phyloP scores from a whole-genome alignment of 1,140 invertebrate genomes.

The Zaprionus capensis region DNA sequence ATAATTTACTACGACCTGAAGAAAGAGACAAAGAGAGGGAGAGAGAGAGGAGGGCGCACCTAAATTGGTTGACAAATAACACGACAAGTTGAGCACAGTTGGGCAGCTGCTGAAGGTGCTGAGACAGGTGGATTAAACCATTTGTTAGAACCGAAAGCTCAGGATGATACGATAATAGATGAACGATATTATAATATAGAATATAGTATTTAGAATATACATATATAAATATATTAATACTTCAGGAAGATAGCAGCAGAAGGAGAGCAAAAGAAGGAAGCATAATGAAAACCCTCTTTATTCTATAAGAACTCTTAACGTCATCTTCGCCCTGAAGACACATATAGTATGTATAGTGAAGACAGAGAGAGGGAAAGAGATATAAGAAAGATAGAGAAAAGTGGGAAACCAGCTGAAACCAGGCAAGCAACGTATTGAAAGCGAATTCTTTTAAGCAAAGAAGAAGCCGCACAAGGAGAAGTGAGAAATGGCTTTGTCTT shows the following conservation, averaged over 20 bases:
- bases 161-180: too few relatives aligned
- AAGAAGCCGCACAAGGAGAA: constrained; percentile 57
- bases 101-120: constrained; percentile 30
- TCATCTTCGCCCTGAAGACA: not conserved
- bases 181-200: too few relatives aligned
- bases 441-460: constrained; percentile 42
- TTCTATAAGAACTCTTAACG: too few relatives aligned
- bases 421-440: constrained; percentile 47
- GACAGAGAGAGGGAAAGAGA: too few relatives aligned
- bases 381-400: not conserved
- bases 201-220: too few relatives aligned
- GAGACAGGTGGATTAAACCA: constrained; percentile 46
- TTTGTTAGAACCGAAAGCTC: not conserved
- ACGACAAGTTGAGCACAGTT: constrained; percentile 1
- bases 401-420: constrained; percentile 13
- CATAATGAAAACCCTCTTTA: too few relatives aligned
- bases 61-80: constrained; percentile 44
- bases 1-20: constrained; percentile 38
- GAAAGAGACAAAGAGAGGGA: not conserved
- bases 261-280: too few relatives aligned
- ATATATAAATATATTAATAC: too few relatives aligned
- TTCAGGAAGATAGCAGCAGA: too few relatives aligned
- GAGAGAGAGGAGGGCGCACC: not conserved
- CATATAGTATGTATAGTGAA: not conserved
- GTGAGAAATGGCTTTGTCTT: constrained; percentile 45